These are phyloP conservation scores for Whitmania pigra DNA, from an alignment of 1,140 invertebrate genomes.

Conservation along the genomic window DNA sequence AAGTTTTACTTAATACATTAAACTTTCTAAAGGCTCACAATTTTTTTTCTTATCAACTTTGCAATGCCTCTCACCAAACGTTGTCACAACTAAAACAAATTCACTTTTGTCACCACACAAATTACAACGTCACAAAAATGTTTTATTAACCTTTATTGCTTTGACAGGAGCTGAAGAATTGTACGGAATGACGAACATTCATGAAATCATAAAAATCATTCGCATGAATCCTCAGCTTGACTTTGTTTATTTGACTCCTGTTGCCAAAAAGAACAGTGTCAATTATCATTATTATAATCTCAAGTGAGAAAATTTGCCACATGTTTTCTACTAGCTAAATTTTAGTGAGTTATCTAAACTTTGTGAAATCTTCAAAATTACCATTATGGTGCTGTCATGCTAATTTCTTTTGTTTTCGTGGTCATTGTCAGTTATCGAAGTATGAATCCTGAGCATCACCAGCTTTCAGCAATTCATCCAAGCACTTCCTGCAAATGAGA, in stretches of 20 bases:
- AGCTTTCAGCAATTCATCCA: background rate
- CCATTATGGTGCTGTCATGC: background rate
- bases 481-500: background rate
- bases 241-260: conserved; percentile 41
- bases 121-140: background rate
- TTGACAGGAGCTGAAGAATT: conserved; percentile 13
- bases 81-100: background rate
- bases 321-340: background rate
- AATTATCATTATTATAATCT: conserved; percentile 43
- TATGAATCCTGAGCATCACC: background rate
- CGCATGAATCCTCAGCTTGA: conserved; percentile 32
- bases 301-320: conserved; percentile 31
- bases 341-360: background rate
- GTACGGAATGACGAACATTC: conserved; percentile 32
- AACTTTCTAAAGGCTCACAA: too few species aligned
- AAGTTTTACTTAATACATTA: too few species aligned
- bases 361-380: background rate
- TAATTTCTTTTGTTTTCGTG: background rate
- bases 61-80: too few species aligned
- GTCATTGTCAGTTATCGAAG: too few species aligned
- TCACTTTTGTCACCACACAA: background rate
- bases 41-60: too few species aligned
- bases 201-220: conserved; percentile 35
- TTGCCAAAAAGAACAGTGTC: conserved; percentile 39
- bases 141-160: background rate